Conservation (phyloP, 2,888 invertebrate species). For the Clivina fossor region DNA sequence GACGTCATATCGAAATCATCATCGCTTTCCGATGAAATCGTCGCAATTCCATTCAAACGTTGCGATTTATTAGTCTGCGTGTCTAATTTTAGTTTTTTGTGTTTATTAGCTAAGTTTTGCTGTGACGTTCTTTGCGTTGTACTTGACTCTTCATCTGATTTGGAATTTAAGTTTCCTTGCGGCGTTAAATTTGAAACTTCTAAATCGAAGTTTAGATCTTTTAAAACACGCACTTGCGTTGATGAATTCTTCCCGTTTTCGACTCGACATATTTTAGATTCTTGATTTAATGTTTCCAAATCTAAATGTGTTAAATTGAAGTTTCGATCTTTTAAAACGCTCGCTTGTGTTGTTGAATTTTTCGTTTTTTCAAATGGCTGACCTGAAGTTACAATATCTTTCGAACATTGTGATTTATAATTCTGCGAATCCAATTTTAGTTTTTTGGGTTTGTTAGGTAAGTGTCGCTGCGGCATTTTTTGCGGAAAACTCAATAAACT, state of each 20-base stretch:
- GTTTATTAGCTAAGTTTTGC: conserved; percentile 22
- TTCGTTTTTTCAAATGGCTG: conserved; percentile 1
- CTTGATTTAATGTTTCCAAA: not conserved
- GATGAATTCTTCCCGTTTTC: not conserved
- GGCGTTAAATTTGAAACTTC: too few species aligned
- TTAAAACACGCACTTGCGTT: conserved; percentile 15
- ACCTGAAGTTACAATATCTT: not conserved
- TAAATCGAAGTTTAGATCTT: too few species aligned
- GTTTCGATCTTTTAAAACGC: conserved; percentile 19
- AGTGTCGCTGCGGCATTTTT: conserved; percentile 2
- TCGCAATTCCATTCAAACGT: conserved; percentile 40
- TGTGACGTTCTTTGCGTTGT: conserved; percentile 17
- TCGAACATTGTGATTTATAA: not conserved
- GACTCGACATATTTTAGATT: too few species aligned
- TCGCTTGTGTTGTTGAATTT: not conserved
- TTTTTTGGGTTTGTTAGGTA: too few species aligned
- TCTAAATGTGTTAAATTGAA: conserved; percentile 6
- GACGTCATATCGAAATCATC: conserved; percentile 52
- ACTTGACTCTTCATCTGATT: conserved; percentile 7
- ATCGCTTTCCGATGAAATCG: conserved; percentile 42
- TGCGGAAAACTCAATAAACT: conserved; percentile 24
- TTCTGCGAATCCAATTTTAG: too few species aligned
- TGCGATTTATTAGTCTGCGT: conserved; percentile 17
- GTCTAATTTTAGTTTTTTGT: conserved; percentile 12
- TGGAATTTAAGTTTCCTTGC: too few species aligned